A percentile compares a stretch with the other conserved stretches of the same genome.
Evolutionary conservation across 2,113 vertebrate genomes (phyloP).

Genomic region (Oryzias melastigma): DNA sequence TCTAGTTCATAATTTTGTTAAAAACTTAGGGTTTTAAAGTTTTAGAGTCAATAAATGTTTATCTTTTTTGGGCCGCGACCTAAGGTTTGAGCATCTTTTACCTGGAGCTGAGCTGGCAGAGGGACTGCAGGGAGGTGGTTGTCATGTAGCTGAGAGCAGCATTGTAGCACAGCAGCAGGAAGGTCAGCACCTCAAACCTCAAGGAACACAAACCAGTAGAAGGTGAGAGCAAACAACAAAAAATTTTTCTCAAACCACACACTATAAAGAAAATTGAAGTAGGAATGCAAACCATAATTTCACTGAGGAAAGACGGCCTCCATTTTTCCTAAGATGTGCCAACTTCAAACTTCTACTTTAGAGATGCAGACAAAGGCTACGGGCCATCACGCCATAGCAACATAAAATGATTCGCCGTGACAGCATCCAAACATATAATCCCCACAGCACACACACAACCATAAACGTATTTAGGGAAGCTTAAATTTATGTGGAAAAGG

Average conservation of each 20-base stretch:
- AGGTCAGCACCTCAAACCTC: slow-evolving; percentile 96
- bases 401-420: slow-evolving; percentile 8
- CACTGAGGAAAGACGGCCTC: background rate
- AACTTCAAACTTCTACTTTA: slow-evolving; percentile 22
- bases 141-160: slow-evolving; percentile 92
- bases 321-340: background rate
- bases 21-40: too few relatives aligned
- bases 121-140: slow-evolving; percentile 88
- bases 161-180: slow-evolving; percentile 95
- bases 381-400: background rate
- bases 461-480: background rate
- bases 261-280: background rate
- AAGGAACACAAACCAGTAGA: slow-evolving; percentile 28
- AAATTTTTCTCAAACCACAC: background rate
- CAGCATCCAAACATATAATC: slow-evolving; percentile 8
- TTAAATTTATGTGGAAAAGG: background rate
- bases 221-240: background rate
- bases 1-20: too few relatives aligned
- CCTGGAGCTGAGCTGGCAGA: slow-evolving; percentile 97
- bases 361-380: slow-evolving; percentile 12
- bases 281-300: background rate
- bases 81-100: slow-evolving; percentile 67
- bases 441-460: background rate
- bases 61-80: too few relatives aligned
- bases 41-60: too few relatives aligned